phyloP scores from a whole-genome alignment of 1,140 invertebrate genomes.

The Drosophila sproati region DNA sequence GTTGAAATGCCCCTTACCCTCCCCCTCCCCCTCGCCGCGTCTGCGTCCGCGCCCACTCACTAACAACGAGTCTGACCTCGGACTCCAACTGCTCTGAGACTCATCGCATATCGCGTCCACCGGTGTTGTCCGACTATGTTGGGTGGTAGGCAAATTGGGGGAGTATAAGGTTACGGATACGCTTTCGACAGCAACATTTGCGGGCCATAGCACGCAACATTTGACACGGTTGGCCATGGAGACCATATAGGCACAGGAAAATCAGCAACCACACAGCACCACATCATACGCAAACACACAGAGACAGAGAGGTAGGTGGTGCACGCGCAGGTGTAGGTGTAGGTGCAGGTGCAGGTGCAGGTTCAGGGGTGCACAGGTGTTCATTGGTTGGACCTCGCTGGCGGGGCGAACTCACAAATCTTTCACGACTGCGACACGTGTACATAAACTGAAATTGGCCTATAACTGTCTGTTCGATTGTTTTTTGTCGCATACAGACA shows the following conservation, averaged over 20 bases:
- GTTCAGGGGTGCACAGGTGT: slow-evolving; percentile 56
- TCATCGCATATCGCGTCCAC: slow-evolving; percentile 3
- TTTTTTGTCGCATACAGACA: slow-evolving; percentile 54
- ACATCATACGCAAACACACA: not conserved
- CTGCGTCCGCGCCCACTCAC: not conserved
- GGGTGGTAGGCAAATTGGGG: slow-evolving; percentile 3
- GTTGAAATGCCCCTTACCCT: slow-evolving; percentile 58
- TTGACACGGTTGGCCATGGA: slow-evolving; percentile 65
- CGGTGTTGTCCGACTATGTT: slow-evolving; percentile 27
- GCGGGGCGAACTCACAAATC: slow-evolving; percentile 61
- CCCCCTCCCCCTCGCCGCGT: not conserved
- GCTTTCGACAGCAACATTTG: slow-evolving; percentile 79
- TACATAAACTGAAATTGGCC: slow-evolving; percentile 80
- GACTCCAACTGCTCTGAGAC: slow-evolving; percentile 2
- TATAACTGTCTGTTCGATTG: slow-evolving; percentile 82
- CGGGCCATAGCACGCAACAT: slow-evolving; percentile 80
- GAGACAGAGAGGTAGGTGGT: not conserved
- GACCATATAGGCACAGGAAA: slow-evolving; percentile 19
- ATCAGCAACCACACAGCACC: slow-evolving; percentile 15
- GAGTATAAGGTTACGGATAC: slow-evolving; percentile 55
- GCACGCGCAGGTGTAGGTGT: slow-evolving; percentile 5
- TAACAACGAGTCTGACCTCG: not conserved
- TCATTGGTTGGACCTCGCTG: slow-evolving; percentile 14
- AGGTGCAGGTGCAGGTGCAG: slow-evolving; percentile 1
- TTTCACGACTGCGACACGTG: slow-evolving; percentile 73